A percentile compares a stretch with the other conserved stretches of the same genome.
These are phyloP conservation scores for Ormyrus pomaceus DNA, from an alignment of 2,888 invertebrate species.

Conservation along the genomic window DNA sequence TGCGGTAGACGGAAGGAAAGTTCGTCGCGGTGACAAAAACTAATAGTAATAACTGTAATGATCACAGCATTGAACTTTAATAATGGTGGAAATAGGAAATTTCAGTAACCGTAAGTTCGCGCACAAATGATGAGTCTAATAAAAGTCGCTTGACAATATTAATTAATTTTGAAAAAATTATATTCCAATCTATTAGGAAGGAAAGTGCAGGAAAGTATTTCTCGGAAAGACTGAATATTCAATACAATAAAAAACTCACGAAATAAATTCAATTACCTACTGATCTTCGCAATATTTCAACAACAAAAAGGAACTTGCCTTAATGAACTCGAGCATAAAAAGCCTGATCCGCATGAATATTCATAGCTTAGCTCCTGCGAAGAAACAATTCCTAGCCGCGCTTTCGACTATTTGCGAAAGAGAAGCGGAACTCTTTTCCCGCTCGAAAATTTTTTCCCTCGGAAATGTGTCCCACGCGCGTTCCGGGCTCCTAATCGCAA, in stretches of 20 bases:
- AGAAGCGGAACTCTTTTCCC: conserved; percentile 45
- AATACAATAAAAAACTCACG: too few relatives aligned
- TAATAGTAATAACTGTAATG: conserved; percentile 30
- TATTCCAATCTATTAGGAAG: too few relatives aligned
- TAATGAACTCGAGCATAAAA: conserved; percentile 3
- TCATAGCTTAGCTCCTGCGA: background rate
- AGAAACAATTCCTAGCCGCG: conserved; percentile 8
- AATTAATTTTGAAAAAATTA: background rate
- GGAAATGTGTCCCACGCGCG: conserved; percentile 32
- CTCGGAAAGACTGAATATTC: background rate
- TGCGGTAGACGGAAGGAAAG: conserved; percentile 38
- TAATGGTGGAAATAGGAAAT: conserved; percentile 24
- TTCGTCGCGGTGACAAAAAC: background rate
- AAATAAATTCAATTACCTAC: too few relatives aligned
- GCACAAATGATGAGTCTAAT: background rate
- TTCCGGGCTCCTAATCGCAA: conserved; percentile 57
- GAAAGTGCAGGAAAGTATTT: background rate
- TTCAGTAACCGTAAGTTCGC: conserved; percentile 2
- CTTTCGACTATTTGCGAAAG: conserved; percentile 41
- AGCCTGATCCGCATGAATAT: conserved; percentile 23
- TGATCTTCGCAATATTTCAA: too few relatives aligned
- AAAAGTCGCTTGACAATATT: background rate
- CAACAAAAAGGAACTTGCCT: too few relatives aligned
- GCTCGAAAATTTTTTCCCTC: conserved; percentile 12
- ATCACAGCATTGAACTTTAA: conserved; percentile 11